phyloP scores from a whole-genome alignment of 1,140 invertebrate genomes.

The Drosophila lini region DNA sequence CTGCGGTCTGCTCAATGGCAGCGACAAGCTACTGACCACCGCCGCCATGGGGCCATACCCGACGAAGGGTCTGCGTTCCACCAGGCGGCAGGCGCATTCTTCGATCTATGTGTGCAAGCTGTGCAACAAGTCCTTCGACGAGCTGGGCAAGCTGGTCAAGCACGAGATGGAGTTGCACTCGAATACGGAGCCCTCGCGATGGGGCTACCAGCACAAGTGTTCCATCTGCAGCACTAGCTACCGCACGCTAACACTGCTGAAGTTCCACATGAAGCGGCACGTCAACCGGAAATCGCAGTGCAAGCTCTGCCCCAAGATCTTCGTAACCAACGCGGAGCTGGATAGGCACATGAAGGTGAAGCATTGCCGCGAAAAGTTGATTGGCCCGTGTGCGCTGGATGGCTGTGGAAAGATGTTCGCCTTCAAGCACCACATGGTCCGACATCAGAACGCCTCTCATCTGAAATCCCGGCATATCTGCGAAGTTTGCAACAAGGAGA shows the following conservation, averaged over 20 bases:
- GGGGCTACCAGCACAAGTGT: conserved; percentile 53
- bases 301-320: conserved; percentile 54
- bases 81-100: conserved; percentile 8
- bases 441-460: conserved; percentile 69
- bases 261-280: conserved; percentile 75
- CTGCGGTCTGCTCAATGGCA: conserved; percentile 51
- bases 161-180: conserved; percentile 59
- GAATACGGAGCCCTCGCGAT: conserved; percentile 23
- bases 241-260: conserved; percentile 58
- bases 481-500: conserved; percentile 46
- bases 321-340: conserved; percentile 33
- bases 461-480: conserved; percentile 44
- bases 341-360: conserved; percentile 41
- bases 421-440: conserved; percentile 70
- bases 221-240: conserved; percentile 52
- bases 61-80: conserved; percentile 39
- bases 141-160: conserved; percentile 58
- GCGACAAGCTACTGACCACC: conserved; percentile 54
- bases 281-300: conserved; percentile 41
- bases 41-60: conserved; percentile 33
- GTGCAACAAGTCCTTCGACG: conserved; percentile 65
- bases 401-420: conserved; percentile 66
- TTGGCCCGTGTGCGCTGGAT: conserved; percentile 46
- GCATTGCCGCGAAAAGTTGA: conserved; percentile 37
- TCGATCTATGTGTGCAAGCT: conserved; percentile 59